Percentiles rank a stretch among this genome's conserved stretches.
phyloP scores from a whole-genome alignment of 2,113 vertebrate species.

The Ctenomys sociabilis region DNA sequence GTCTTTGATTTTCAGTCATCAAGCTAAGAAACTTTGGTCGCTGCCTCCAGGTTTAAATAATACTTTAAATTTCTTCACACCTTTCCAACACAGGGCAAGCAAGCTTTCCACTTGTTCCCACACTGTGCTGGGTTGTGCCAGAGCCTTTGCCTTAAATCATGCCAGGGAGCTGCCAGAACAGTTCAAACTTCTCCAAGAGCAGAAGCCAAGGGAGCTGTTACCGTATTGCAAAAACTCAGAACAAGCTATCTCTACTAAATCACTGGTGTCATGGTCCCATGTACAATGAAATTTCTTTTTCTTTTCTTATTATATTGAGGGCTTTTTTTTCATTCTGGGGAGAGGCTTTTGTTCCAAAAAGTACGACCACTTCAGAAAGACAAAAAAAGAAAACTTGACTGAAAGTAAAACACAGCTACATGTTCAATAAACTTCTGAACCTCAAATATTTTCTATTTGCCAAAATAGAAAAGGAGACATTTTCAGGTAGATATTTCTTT shows the following conservation, averaged over 20 bases:
- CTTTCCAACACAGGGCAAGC: background rate
- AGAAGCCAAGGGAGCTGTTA: slow-evolving; percentile 71
- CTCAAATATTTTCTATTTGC: too few relatives aligned
- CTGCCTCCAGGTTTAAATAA: slow-evolving; percentile 28
- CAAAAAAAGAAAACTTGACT: slow-evolving; percentile 50
- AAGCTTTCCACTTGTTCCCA: slow-evolving; percentile 15
- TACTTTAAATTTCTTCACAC: slow-evolving; percentile 54
- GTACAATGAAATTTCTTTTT: slow-evolving; percentile 63
- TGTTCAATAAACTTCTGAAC: too few relatives aligned
- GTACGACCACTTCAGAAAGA: slow-evolving; percentile 30
- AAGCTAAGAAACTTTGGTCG: slow-evolving; percentile 8
- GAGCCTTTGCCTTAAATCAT: slow-evolving; percentile 71
- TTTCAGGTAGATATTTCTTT: too few relatives aligned
- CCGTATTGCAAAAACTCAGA: slow-evolving; percentile 72
- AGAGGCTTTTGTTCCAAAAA: background rate
- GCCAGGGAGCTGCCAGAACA: slow-evolving; percentile 30
- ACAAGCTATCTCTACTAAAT: slow-evolving; percentile 35
- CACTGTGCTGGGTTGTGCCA: background rate
- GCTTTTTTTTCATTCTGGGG: background rate
- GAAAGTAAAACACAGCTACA: too few relatives aligned
- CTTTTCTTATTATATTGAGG: background rate
- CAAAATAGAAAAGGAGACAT: too few relatives aligned
- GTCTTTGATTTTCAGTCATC: background rate
- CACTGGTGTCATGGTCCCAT: slow-evolving; percentile 53
- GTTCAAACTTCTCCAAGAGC: slow-evolving; percentile 61